Conservation (phyloP, 2,797 vertebrate species). For the Chloroceryle inda region DNA sequence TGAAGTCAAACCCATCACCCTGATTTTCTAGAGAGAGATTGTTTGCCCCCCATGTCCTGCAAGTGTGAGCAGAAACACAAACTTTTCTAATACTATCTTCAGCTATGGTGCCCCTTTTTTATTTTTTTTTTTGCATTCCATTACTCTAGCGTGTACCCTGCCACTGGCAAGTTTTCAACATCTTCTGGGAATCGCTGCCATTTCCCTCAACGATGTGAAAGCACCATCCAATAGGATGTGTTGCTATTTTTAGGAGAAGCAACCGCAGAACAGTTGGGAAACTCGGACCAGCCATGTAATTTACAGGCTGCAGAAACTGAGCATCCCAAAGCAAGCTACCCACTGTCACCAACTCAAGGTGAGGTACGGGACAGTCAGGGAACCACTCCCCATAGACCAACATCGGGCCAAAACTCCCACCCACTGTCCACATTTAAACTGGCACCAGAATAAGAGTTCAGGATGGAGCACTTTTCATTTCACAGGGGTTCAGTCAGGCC, state of each 20-base stretch:
- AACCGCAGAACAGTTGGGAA: background rate
- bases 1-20: background rate
- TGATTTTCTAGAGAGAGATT: background rate
- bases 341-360: background rate
- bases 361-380: background rate
- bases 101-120: background rate
- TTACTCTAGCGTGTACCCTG: accelerated
- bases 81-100: background rate
- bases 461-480: background rate
- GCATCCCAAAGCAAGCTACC: background rate
- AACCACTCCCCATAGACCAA: accelerated
- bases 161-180: slow-evolving; percentile 16
- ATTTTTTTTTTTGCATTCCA: background rate
- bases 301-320: background rate
- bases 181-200: slow-evolving; percentile 9
- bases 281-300: background rate
- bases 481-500: background rate
- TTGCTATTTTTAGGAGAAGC: background rate
- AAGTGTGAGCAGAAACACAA: background rate
- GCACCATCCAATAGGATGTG: background rate
- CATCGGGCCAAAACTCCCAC: background rate
- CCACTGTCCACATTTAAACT: background rate
- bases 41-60: background rate
- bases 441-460: background rate
- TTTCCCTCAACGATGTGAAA: background rate